Evolutionary conservation across 2,113 vertebrate species (phyloP), one percentile per base, ranked within the genome.

Genomic region (Centropristis striata): DNA sequence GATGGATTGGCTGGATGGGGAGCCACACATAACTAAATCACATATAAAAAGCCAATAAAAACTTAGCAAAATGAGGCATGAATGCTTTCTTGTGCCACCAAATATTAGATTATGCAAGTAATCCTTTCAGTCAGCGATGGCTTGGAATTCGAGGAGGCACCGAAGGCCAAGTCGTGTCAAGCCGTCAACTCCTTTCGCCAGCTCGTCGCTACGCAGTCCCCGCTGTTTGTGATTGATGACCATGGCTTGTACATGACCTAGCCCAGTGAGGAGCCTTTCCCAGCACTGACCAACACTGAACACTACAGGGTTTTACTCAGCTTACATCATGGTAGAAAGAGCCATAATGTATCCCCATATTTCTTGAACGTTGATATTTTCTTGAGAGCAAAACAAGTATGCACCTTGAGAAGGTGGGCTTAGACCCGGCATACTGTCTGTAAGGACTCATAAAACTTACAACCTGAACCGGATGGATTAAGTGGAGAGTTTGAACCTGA

Each of bases 51-150:
- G 90, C 92, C 92, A 94, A 94, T 94, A 91, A 92, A 94, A 92
- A 92, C 90, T 67, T 70, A 72, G 89, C 78, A 75, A 88, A 93
- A 86, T 63, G 59, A 77, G 76, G 70, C 85, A 94, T 95, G 90
- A 95, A 94, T 94, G 93, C 85, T 90, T 93, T 94, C 90, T 92
- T 95, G 93, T 95, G 92, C 92, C 90, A 90, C 85, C 20, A 90
- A 92, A 93, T 92, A 92, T 92, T 91, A 88, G 80, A 90, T 91
- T 87, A 86, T 92, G 89, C 83, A 91, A 93, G 90, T 92, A 72
- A 92, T 93, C 86, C 81, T 92, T 86, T 93, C 92, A 93, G 86
- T 85, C 75, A 59, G 80, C 14, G 83, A 88, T 75, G 69, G 83
- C 82, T 78, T 86, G 91, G 91, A 94, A 91, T 89, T 90, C 4